phyloP scores from a whole-genome alignment of 2,888 invertebrate species.

The Drosophila hamatofila region DNA sequence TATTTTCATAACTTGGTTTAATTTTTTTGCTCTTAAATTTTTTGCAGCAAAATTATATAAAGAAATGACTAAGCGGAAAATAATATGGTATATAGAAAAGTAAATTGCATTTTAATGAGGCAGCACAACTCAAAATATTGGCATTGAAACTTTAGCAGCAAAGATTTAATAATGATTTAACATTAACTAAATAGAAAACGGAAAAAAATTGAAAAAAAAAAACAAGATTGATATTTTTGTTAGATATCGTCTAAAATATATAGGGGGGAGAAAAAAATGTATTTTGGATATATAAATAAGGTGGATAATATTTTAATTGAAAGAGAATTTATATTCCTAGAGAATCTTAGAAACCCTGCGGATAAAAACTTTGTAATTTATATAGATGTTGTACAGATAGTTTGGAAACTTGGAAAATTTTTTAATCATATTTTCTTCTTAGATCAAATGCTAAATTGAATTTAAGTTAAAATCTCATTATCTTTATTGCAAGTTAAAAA shows the following conservation, averaged over 20 bases:
- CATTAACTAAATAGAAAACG: background rate
- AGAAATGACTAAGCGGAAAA: slow-evolving; percentile 54
- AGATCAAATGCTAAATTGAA: too few relatives aligned
- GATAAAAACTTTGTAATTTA: too few relatives aligned
- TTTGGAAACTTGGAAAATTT: too few relatives aligned
- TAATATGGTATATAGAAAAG: slow-evolving; percentile 34
- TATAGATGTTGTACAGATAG: too few relatives aligned
- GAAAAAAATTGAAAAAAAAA: background rate
- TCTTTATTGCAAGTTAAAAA: too few relatives aligned
- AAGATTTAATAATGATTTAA: slow-evolving; percentile 27
- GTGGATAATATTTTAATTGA: background rate
- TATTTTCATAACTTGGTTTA: slow-evolving; percentile 68
- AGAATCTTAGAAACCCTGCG: too few relatives aligned
- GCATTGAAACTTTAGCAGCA: slow-evolving; percentile 33
- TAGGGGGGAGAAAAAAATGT: background rate
- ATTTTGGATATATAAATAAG: background rate
- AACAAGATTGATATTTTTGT: background rate
- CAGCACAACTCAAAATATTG: slow-evolving; percentile 27
- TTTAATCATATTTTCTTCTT: too few relatives aligned
- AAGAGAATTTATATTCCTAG: too few relatives aligned
- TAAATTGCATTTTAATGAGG: slow-evolving; percentile 54
- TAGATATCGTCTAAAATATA: background rate
- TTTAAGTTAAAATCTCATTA: background rate
- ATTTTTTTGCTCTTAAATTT: slow-evolving; percentile 28
- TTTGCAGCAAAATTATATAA: slow-evolving; percentile 51